Evolutionary conservation across 2,113 vertebrate genomes (phyloP).

Genomic region (Phodopus roborovskii): DNA sequence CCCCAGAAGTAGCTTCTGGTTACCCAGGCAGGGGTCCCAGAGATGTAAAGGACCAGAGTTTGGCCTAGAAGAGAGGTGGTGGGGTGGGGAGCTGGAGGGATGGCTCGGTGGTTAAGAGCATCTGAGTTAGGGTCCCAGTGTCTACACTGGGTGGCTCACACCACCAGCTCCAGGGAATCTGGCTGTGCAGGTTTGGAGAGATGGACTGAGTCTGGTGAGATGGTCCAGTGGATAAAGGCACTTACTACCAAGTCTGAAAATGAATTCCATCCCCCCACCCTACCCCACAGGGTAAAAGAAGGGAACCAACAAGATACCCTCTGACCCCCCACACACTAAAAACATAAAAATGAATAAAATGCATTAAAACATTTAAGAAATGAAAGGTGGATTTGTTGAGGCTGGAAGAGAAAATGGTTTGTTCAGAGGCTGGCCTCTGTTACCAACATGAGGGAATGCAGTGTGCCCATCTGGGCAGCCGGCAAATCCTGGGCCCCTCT

Average conservation of each 20-base stretch:
- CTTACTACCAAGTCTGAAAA: neutral
- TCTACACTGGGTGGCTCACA: neutral
- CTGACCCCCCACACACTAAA: neutral
- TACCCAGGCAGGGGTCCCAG: neutral
- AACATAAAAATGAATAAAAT: neutral
- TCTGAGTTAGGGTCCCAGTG: neutral
- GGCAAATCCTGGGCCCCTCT: neutral
- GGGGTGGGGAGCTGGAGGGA: neutral
- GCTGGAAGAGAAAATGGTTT: neutral
- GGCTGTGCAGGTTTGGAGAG: neutral
- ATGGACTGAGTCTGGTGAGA: neutral
- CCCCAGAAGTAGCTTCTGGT: neutral
- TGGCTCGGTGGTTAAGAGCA: neutral
- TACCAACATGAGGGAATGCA: too few species aligned
- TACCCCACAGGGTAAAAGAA: neutral
- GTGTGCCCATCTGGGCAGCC: neutral
- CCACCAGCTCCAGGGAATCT: neutral
- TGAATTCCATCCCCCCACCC: neutral
- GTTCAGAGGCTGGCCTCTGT: neutral
- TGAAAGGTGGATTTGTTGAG: neutral
- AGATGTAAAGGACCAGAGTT: neutral
- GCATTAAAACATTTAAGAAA: neutral
- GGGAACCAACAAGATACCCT: neutral
- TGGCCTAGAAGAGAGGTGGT: neutral
- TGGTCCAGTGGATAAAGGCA: neutral